Percentiles rank a stretch among this genome's conserved stretches.
Conservation (phyloP, 2,797 vertebrate genomes). For the Phrynocephalus forsythii region DNA sequence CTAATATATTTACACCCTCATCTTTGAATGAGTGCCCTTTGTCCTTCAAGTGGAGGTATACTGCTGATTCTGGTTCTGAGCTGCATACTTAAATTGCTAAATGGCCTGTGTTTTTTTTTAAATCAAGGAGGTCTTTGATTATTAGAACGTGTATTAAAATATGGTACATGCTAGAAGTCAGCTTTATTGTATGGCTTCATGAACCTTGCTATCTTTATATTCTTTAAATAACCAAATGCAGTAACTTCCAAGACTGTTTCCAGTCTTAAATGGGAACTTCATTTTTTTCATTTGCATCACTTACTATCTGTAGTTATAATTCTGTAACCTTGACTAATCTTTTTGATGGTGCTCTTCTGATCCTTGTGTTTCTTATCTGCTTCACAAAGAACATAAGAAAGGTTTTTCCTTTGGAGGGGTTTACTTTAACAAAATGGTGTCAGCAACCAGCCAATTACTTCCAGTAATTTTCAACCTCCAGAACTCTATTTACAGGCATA, state of each 20-base stretch:
- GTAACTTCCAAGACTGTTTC: slow-evolving; percentile 41
- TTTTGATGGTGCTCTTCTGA: slow-evolving; percentile 44
- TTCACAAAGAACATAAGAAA: slow-evolving; percentile 4
- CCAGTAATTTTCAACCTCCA: no score
- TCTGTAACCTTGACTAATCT: slow-evolving; percentile 43
- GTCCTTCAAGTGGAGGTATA: no score
- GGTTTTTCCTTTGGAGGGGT: background rate
- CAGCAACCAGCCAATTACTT: no score
- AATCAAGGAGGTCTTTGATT: background rate
- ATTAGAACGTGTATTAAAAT: slow-evolving; percentile 26
- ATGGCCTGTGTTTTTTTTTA: slow-evolving; percentile 8
- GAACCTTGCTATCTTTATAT: slow-evolving; percentile 36
- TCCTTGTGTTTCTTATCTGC: slow-evolving; percentile 5
- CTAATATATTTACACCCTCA: no score
- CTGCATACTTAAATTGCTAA: no score
- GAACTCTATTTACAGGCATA: no score
- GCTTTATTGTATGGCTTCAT: slow-evolving; percentile 26
- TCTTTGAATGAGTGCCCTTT: no score
- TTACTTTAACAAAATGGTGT: background rate
- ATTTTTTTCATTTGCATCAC: slow-evolving; percentile 34
- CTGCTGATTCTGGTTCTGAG: no score
- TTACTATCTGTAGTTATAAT: slow-evolving; percentile 45
- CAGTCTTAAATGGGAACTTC: slow-evolving; percentile 29
- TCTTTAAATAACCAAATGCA: slow-evolving; percentile 32
- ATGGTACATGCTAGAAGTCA: slow-evolving; percentile 30